A percentile compares a stretch with the other conserved stretches of the same genome.
Conservation (phyloP, 2,888 invertebrate species). For the Aphodius sticticus region DNA sequence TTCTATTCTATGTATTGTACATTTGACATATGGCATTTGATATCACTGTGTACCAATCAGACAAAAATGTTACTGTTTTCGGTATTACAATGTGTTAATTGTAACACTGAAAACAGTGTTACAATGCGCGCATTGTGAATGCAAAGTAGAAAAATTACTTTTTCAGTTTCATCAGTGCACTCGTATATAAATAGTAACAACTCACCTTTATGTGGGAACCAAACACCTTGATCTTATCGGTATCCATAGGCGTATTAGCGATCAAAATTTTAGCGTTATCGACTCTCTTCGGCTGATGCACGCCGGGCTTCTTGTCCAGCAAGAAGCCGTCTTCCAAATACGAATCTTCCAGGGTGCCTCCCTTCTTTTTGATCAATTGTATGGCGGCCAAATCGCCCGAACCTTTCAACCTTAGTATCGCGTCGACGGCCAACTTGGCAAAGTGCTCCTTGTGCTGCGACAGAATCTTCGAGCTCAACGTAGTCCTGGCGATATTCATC, state of each 20-base stretch:
- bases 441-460: slow-evolving; percentile 98
- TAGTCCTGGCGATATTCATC: slow-evolving; percentile 96
- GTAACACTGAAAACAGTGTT: too few species aligned
- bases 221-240: slow-evolving; percentile 99
- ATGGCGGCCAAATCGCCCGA: slow-evolving; percentile 95
- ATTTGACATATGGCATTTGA: too few species aligned
- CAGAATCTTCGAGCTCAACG: slow-evolving; percentile 96
- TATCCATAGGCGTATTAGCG: slow-evolving; percentile 99
- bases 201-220: slow-evolving; percentile 85
- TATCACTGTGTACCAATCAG: too few species aligned
- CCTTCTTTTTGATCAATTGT: slow-evolving; percentile 97
- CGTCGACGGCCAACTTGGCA: slow-evolving; percentile 93
- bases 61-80: too few species aligned
- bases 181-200: too few species aligned
- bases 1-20: too few species aligned
- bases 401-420: slow-evolving; percentile 92
- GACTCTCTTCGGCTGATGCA: slow-evolving; percentile 95
- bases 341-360: slow-evolving; percentile 92
- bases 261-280: slow-evolving; percentile 97
- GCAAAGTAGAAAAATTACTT: too few species aligned
- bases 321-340: slow-evolving; percentile 96
- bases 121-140: too few species aligned
- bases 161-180: too few species aligned
- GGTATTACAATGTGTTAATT: too few species aligned
- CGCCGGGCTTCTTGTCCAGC: slow-evolving; percentile 95